Percentiles rank a stretch among this genome's conserved stretches.
phyloP scores from a whole-genome alignment of 2,113 vertebrate species.

The Chloroceryle aenea region DNA sequence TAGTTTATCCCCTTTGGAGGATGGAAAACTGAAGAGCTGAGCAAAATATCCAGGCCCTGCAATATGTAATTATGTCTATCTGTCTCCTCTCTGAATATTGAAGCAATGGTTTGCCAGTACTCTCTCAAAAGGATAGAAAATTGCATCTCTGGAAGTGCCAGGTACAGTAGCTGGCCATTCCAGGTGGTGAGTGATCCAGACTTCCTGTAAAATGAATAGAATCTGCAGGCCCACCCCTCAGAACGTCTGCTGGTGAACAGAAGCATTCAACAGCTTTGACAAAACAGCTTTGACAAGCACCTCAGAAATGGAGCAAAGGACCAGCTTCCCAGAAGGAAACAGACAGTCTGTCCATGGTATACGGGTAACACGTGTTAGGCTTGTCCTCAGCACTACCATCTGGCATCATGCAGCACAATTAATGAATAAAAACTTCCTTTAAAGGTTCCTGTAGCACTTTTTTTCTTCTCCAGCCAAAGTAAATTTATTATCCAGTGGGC shows the following conservation, averaged over 20 bases:
- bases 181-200: fast-evolving
- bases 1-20: background rate
- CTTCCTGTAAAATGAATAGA: background rate
- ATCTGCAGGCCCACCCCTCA: background rate
- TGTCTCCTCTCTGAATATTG: background rate
- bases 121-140: background rate
- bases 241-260: background rate
- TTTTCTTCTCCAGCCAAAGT: background rate
- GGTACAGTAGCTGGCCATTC: fast-evolving
- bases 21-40: background rate
- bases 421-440: background rate
- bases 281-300: fast-evolving
- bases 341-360: fast-evolving
- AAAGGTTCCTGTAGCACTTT: background rate
- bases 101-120: background rate
- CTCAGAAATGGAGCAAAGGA: fast-evolving
- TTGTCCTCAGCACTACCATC: background rate
- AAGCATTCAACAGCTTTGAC: background rate
- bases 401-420: fast-evolving
- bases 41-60: background rate
- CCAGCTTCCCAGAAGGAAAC: background rate
- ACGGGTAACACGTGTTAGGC: fast-evolving
- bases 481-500: background rate
- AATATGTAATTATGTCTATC: background rate
- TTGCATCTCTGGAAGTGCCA: background rate